phyloP scores from a whole-genome alignment of 2,797 vertebrate genomes.

The Falco naumanni region DNA sequence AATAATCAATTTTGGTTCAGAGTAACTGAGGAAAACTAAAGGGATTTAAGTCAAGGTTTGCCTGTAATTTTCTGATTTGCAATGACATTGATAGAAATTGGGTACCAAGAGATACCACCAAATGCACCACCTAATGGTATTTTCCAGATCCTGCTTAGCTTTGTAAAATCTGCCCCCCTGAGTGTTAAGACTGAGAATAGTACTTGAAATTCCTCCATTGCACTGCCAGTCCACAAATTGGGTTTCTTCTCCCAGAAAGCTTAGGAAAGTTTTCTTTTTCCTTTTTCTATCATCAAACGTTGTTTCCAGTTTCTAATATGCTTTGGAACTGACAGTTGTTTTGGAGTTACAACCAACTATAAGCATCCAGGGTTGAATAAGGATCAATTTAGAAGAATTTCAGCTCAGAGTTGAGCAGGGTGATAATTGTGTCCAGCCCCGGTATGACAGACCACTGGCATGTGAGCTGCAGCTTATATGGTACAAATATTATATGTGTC shows the following conservation, averaged over 20 bases:
- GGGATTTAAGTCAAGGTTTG: background rate
- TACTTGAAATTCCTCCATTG: background rate
- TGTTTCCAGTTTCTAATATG: background rate
- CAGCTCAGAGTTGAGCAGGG: background rate
- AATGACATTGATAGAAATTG: background rate
- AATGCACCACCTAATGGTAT: background rate
- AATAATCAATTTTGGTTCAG: background rate
- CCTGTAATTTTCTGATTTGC: background rate
- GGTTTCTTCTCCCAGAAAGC: background rate
- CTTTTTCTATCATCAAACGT: background rate
- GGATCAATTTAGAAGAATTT: background rate
- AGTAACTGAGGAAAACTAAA: background rate
- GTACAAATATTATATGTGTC: background rate
- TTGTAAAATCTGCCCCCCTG: background rate
- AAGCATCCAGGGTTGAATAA: background rate
- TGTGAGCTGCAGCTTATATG: background rate
- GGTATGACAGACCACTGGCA: accelerated
- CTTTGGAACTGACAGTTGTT: background rate
- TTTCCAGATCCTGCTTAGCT: background rate
- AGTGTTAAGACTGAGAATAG: background rate
- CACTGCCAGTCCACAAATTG: background rate
- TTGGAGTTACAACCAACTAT: background rate
- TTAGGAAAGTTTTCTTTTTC: background rate
- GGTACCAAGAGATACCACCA: background rate
- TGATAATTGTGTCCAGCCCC: background rate